Conservation (phyloP, 2,113 vertebrate genomes). For the Lontra canadensis region DNA sequence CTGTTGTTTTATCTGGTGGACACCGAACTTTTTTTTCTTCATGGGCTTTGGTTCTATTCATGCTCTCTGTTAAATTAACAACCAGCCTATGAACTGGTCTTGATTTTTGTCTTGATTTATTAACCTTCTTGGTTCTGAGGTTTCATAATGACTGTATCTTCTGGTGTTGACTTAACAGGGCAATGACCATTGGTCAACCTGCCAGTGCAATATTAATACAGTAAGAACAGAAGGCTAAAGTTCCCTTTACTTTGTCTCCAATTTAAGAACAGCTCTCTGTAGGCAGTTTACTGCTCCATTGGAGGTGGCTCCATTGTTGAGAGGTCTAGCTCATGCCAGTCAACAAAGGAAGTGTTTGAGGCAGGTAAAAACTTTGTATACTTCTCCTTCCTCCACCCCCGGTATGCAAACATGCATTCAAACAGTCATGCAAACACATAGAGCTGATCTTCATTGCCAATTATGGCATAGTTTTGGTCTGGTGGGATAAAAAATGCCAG, state of each 20-base stretch:
- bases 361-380: not conserved
- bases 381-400: not conserved
- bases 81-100: not conserved
- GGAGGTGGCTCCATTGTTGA: not conserved
- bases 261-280: not conserved
- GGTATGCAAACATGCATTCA: not conserved
- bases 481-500: slow-evolving; percentile 42
- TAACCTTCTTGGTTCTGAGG: not conserved
- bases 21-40: not conserved
- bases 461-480: slow-evolving; percentile 47
- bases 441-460: not conserved
- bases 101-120: not conserved
- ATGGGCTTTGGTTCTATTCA: not conserved
- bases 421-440: not conserved
- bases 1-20: not conserved
- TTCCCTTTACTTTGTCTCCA: not conserved
- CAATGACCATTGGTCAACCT: not conserved
- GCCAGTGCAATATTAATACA: not conserved
- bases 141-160: not conserved
- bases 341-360: not conserved
- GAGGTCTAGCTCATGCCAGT: not conserved
- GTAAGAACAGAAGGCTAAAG: not conserved
- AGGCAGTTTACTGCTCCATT: not conserved
- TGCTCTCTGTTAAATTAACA: slow-evolving; percentile 14
- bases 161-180: not conserved